These are phyloP conservation scores for Cryptocheilus praepositus DNA, from an alignment of 2,888 invertebrate species.

Conservation along the genomic window DNA sequence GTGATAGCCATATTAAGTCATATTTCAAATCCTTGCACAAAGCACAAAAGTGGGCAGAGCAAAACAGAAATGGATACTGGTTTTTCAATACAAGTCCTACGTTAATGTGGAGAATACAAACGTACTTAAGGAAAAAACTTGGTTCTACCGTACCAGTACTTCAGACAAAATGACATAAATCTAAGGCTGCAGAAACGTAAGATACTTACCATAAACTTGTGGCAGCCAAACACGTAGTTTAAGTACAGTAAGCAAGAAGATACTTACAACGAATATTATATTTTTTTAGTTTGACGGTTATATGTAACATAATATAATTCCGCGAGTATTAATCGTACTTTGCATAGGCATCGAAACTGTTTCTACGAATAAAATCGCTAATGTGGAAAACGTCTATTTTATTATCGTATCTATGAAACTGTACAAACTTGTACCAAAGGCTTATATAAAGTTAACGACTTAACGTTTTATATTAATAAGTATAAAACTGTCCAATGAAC, in stretches of 20 bases:
- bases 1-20: conserved; percentile 64
- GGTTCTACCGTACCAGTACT: conserved; percentile 49
- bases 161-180: conserved; percentile 28
- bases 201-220: conserved; percentile 4
- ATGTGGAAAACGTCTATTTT: conserved; percentile 37
- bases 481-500: too few species aligned
- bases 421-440: conserved; percentile 36
- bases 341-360: too few species aligned
- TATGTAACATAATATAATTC: too few species aligned
- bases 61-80: conserved; percentile 76
- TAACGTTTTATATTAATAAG: conserved; percentile 18
- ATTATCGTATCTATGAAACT: conserved; percentile 36
- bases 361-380: conserved; percentile 8
- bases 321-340: too few species aligned
- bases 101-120: conserved; percentile 61
- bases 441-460: conserved; percentile 24
- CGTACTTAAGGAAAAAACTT: conserved; percentile 53
- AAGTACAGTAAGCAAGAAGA: conserved; percentile 3
- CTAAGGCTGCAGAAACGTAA: conserved; percentile 5
- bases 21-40: conserved; percentile 73
- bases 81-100: conserved; percentile 74
- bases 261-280: conserved; percentile 7
- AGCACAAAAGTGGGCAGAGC: conserved; percentile 75
- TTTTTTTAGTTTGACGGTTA: background rate
- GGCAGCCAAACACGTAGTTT: background rate